Percentiles rank a stretch among this genome's conserved stretches.
Conservation (phyloP, 2,797 vertebrate species). For the Dermochelys coriacea region DNA sequence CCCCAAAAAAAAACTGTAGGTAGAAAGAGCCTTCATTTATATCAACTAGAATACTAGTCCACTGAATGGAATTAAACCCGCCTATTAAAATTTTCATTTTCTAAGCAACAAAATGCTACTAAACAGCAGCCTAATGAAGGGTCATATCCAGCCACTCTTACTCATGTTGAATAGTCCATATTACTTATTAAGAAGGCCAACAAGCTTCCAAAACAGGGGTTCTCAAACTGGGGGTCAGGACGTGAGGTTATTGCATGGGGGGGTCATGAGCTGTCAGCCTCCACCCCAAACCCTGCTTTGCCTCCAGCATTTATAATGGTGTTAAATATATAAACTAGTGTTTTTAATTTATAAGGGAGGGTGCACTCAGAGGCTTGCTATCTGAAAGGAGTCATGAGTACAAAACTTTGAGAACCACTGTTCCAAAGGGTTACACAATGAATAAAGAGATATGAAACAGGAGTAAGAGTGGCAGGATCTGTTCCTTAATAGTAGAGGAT, state of each 20-base stretch:
- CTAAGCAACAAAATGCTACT: background rate
- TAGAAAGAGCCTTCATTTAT: background rate
- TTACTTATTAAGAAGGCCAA: background rate
- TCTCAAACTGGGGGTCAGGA: no score
- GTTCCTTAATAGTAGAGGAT: background rate
- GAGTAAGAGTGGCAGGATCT: background rate
- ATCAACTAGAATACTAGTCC: background rate
- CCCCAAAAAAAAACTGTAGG: background rate
- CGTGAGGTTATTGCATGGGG: no score
- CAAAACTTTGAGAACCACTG: no score
- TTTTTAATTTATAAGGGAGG: no score
- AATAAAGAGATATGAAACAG: fast-evolving
- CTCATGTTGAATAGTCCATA: background rate
- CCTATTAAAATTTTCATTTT: background rate
- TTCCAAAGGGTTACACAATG: background rate
- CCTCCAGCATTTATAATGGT: no score
- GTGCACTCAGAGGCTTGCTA: no score
- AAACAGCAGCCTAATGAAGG: slow-evolving; percentile 1
- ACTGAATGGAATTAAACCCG: background rate
- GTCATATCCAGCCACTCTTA: background rate
- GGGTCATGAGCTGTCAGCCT: no score
- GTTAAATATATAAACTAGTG: no score
- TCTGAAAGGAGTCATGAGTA: no score
- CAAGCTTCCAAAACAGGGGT: background rate
- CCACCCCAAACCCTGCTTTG: no score